Evolutionary conservation across 2,113 vertebrate species (phyloP).

Genomic region (Saguinus imperator): DNA sequence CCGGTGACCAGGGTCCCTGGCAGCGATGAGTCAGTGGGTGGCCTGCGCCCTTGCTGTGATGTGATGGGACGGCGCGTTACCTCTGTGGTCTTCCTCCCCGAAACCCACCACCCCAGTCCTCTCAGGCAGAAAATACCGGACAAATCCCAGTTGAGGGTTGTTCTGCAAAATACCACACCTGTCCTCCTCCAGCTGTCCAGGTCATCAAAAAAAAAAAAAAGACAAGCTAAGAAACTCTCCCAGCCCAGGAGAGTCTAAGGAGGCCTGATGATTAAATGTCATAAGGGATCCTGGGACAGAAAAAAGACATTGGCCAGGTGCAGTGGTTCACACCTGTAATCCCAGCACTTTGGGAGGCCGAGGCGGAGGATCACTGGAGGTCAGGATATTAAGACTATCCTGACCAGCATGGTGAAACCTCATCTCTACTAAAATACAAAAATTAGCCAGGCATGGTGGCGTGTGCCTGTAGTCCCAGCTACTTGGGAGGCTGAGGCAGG

Average conservation of each 20-base stretch:
- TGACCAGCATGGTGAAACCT: no score
- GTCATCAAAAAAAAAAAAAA: neutral
- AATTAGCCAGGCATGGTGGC: no score
- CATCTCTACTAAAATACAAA: no score
- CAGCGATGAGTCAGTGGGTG: fast-evolving
- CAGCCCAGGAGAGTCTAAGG: neutral
- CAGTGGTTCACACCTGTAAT: no score
- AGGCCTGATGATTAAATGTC: fast-evolving
- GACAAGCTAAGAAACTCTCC: fast-evolving
- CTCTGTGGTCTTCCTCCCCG: neutral
- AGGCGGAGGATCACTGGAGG: no score
- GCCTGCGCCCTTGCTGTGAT: fast-evolving
- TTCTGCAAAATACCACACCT: fast-evolving
- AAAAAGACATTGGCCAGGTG: no score
- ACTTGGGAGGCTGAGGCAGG: no score
- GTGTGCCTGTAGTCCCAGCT: no score
- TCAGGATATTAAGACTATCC: no score
- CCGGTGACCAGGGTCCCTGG: fast-evolving
- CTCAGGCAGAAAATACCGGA: neutral
- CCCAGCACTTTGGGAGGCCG: no score
- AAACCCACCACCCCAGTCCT: neutral
- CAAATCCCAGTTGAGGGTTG: fast-evolving
- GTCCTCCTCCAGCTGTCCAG: neutral
- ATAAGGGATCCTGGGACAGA: neutral
- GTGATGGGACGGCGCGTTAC: fast-evolving